Evolutionary conservation across 2,797 vertebrate genomes (phyloP), one percentile per base, ranked within the genome.

Genomic region (Liasis olivaceus): DNA sequence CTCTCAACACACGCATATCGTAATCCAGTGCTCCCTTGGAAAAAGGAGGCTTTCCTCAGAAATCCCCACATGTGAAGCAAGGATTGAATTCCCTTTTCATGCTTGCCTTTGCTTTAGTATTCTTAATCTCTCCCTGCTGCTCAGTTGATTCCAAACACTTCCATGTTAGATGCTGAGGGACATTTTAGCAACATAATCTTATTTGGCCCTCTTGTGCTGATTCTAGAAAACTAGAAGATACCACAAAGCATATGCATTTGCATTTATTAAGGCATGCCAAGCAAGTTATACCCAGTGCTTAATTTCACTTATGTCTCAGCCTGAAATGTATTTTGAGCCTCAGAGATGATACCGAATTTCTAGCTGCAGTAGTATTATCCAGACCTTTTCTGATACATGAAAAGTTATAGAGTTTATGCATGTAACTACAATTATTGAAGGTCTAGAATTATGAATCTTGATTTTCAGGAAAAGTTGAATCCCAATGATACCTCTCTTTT

Each of bases 381-480:
- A 26, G 59, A 58, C 81, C 24, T 47, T 90, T 84, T 42, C 13
- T 81, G 69, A 60, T 59, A 62, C 51, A 5, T 60, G 22, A 62
- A 85, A 22, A 51, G 77, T 84, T 63, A 60, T 58, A 60, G 69
- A 28, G 56, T 77, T 22, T 59, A 81, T 42, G 77, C 14, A 54
- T 54, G 51, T 9, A 54, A 54, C 69, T 22, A 47, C 64, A 36
- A 47, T 31, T 62, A 17, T 26, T 81, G 36, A 62, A 84, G 89
- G 62, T 77, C 26, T 90, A n/a, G 77, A 42, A 90, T 62, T 90
- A 62, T 84, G 72, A 17, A 84, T 58, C 36, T 47, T 51, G 31
- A 15, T 4, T 84, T 77, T 90, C 54, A 90, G 36, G 72, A 90
- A 90, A 36, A 60, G 47, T 90, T 90, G 89, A 85, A 58, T 26